phyloP scores from a whole-genome alignment of 2,797 vertebrate genomes.

The Melanotaenia maccullochi region DNA sequence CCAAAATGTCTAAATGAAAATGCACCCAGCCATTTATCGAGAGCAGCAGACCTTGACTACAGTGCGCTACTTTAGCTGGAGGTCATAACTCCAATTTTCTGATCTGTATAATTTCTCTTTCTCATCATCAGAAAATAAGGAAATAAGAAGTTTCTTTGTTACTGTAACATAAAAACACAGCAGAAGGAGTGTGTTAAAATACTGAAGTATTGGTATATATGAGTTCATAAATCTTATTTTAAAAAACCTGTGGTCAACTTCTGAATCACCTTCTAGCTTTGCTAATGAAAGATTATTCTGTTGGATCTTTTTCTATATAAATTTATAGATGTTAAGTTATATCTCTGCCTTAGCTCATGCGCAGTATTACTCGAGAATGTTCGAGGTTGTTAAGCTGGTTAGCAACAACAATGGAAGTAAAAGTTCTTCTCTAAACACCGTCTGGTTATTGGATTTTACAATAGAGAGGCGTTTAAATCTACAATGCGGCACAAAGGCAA shows the following conservation, averaged over 20 bases:
- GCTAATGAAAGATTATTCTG: neutral
- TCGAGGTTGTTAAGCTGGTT: too few species aligned
- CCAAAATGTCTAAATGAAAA: neutral
- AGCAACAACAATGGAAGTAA: too few species aligned
- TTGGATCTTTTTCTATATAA: neutral
- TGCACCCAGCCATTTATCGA: neutral
- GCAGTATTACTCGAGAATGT: too few species aligned
- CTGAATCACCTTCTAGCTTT: too few species aligned
- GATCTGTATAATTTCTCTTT: neutral
- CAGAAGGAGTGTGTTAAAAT: neutral
- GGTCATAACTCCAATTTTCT: neutral
- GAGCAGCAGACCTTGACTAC: neutral
- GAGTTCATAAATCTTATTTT: neutral
- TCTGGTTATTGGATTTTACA: too few species aligned
- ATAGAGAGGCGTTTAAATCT: neutral
- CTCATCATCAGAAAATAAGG: neutral
- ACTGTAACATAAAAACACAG: neutral
- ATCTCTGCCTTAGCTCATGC: too few species aligned
- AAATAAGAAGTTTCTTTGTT: neutral
- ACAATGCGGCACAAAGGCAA: neutral
- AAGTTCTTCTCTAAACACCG: too few species aligned
- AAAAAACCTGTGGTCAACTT: neutral
- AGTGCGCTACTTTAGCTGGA: neutral
- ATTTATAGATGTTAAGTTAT: neutral
- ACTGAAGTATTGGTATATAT: neutral